Base-by-base conservation (phyloP, 1,140 invertebrate species). In the Myzus persicae region DNA sequence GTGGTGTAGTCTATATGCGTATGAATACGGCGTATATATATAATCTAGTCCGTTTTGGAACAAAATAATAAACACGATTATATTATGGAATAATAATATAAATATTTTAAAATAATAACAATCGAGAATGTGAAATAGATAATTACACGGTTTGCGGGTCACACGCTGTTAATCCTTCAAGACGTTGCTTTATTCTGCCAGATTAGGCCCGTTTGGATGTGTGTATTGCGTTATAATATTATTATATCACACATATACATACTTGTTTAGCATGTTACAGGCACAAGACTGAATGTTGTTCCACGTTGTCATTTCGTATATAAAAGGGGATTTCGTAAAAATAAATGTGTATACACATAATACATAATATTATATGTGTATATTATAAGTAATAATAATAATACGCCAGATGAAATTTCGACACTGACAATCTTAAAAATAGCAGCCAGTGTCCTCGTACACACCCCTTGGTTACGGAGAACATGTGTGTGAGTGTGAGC, bases 71-170 rank as follows among this genome's bases (percentile, higher is more conserved):
- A 38, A 38, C 14, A 40, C 14, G 44, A 46, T 87, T 44, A 87
- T 85, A 44, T 46, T 18, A 11, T 18, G 46, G 14, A 14, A 48
- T 48, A 18, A 42, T 42, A 11, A 87, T n/a, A 20, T 87, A 11
- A n/a, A 46, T 31, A n/a, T 31, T n/a, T 31, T n/a, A n/a, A 20
- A 26, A 87, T 20, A 44, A 31, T 67, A 67, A 67, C 31, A 67
- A n/a, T 67, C 59, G 31, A 87, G 84, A 87, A 31, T 31, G 38
- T 67, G 76, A 81, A 85, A 44, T 46, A 87, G 42, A 87, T 87
- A 31, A 44, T 87, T n/a, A 87, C 44, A 44, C 84, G 46, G 38
- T 9, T 82, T 82, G 20, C 36, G 20, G 36, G 76, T 81, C 76
- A 38, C 36, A 81, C 18, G 20, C 76, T 38, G 36, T 81, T 81